Evolutionary conservation across 2,113 vertebrate species (phyloP).

Genomic region (Dromiciops gliroides): DNA sequence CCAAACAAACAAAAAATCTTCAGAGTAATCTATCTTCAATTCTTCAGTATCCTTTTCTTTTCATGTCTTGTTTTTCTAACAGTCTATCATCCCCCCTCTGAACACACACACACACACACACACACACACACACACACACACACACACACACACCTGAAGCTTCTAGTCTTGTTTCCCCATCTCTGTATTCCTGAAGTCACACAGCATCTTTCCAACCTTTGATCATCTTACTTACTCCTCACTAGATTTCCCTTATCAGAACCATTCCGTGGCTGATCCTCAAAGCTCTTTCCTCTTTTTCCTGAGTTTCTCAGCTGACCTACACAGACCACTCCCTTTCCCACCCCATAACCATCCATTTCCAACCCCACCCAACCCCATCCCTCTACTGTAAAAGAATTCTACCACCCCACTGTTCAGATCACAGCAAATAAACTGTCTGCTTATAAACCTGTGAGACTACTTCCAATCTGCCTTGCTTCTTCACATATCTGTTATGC

Average conservation of each 20-base stretch:
- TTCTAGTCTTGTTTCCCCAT: neutral
- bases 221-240: neutral
- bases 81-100: neutral
- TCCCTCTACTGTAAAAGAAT: neutral
- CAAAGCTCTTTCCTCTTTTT: neutral
- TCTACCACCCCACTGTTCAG: neutral
- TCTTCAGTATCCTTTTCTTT: constrained; percentile 2
- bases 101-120: neutral
- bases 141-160: neutral
- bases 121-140: no score
- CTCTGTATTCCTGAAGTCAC: neutral
- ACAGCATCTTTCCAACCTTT: constrained; percentile 1
- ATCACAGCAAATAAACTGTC: neutral
- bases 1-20: neutral
- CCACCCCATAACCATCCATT: no score
- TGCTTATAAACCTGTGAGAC: neutral
- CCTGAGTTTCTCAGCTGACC: neutral
- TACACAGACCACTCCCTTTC: neutral
- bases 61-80: neutral
- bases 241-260: constrained; percentile 25
- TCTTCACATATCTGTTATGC: neutral
- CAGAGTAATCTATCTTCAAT: constrained; percentile 30
- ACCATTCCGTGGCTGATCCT: neutral
- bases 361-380: neutral
- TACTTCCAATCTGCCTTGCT: neutral